Base-by-base conservation (phyloP, 2,888 invertebrate genomes). In the Augiades crinisus region DNA sequence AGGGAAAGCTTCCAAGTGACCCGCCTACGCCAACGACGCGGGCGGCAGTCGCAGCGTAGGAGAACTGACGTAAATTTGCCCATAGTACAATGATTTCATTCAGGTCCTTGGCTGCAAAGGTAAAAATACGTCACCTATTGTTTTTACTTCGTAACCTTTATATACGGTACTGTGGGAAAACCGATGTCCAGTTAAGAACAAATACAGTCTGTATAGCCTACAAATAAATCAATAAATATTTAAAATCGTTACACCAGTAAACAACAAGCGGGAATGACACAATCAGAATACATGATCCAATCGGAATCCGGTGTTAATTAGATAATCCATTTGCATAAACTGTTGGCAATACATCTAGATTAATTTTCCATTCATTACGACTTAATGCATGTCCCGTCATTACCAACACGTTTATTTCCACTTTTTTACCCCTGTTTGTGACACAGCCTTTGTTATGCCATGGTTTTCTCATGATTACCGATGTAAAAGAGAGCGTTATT, bases 331-430 rank as follows among this genome's bases (percentile, higher is more conserved):
- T 68, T 64, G 60, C 66, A 67, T 65, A 53, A 19, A 47, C 53
- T 38, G 50, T 59, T 58, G 60, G 60, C 58, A 60, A 62, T 60
- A 56, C 57, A 53, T 57, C 55, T 62, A 61, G 55, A 61, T 62
- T 61, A 62, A 67, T 69, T 75, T 75, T 72, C 70, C 68, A 70
- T 70, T 68, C 55, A 68, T 63, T 59, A 61, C 52, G 57, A 61
- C 62, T 64, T 17, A 13, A 36, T 14, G 50, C 50, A 36, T 50
- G 50, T 50, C 40, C 36, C 1, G 10, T 5, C 34, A 43, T 30
- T 49, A 36, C n/a, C 2, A 16, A 16, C 14, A 14, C 14, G 24
- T 17, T 34, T 24, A 8, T 43, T 50, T 50, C 43, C 36, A 50
- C 49, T 36, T 47, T 47, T 47, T 47, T 47, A 37, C 36, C 24